These are phyloP conservation scores for Nematolebias whitei DNA, from an alignment of 2,113 vertebrate species.

Conservation along the genomic window DNA sequence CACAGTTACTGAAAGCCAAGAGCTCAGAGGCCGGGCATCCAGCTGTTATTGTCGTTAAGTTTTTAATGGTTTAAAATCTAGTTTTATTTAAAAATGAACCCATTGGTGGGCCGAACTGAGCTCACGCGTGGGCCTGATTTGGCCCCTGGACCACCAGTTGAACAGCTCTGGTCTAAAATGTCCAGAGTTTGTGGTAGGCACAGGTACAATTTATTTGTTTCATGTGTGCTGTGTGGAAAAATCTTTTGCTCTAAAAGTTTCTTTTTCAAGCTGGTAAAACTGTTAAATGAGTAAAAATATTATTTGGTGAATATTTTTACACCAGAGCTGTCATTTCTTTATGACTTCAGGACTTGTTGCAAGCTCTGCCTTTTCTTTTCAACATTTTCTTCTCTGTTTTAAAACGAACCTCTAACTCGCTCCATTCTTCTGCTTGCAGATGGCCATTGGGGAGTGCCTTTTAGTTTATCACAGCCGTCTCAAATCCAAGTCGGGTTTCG, in stretches of 20 bases:
- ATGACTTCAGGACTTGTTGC: background rate
- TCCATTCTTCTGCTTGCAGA: slow-evolving; percentile 76
- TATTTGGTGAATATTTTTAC: background rate
- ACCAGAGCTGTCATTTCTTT: background rate
- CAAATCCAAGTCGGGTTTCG: slow-evolving; percentile 91
- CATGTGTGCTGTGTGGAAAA: background rate
- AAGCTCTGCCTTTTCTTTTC: background rate
- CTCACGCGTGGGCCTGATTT: too few species aligned
- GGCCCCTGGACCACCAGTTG: too few species aligned
- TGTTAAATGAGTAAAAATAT: too few species aligned
- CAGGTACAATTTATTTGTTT: background rate
- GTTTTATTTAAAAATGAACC: too few species aligned
- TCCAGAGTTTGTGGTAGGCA: background rate
- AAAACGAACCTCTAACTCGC: slow-evolving; percentile 4
- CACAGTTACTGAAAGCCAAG: too few species aligned
- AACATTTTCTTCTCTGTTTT: background rate
- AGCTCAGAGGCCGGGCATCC: too few species aligned
- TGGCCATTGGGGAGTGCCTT: slow-evolving; percentile 90
- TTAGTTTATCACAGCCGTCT: slow-evolving; percentile 87
- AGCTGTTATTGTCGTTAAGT: too few species aligned
- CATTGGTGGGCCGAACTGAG: too few species aligned
- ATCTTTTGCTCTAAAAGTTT: too few species aligned
- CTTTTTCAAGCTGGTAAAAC: too few species aligned
- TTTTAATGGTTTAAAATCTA: too few species aligned
- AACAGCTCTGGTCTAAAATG: too few species aligned